Conservation (phyloP, 2,113 vertebrate species). For the Podilymbus podiceps region DNA sequence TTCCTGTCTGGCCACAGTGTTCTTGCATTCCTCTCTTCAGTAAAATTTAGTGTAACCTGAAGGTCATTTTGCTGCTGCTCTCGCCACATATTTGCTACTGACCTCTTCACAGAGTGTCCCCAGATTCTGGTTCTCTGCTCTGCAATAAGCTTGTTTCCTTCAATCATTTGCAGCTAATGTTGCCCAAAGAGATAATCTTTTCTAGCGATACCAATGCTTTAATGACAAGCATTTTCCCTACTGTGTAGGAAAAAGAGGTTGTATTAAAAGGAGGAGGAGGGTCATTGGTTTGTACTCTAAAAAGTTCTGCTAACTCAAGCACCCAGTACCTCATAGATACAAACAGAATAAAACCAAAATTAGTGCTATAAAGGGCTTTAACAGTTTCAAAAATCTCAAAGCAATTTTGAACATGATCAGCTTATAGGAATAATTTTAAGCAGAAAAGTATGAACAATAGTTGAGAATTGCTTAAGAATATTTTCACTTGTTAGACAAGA, state of each 20-base stretch:
- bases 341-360: not conserved
- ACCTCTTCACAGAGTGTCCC: not conserved
- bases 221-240: not conserved
- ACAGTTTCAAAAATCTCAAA: not conserved
- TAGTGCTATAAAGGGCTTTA: not conserved
- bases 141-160: not conserved
- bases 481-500: not conserved
- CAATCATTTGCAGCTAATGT: not conserved
- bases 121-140: not conserved
- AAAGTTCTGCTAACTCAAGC: not conserved
- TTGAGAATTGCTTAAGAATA: not conserved
- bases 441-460: not conserved
- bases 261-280: not conserved
- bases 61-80: not conserved
- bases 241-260: not conserved
- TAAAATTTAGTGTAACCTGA: not conserved
- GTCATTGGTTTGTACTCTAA: not conserved
- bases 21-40: not conserved
- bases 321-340: not conserved
- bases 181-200: not conserved
- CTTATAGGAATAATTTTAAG: not conserved
- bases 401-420: not conserved
- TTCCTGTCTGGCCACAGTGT: not conserved
- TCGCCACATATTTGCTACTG: not conserved
- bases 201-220: not conserved